These are phyloP conservation scores for Euleptes europaea DNA, from an alignment of 2,113 vertebrate genomes.

Conservation along the genomic window DNA sequence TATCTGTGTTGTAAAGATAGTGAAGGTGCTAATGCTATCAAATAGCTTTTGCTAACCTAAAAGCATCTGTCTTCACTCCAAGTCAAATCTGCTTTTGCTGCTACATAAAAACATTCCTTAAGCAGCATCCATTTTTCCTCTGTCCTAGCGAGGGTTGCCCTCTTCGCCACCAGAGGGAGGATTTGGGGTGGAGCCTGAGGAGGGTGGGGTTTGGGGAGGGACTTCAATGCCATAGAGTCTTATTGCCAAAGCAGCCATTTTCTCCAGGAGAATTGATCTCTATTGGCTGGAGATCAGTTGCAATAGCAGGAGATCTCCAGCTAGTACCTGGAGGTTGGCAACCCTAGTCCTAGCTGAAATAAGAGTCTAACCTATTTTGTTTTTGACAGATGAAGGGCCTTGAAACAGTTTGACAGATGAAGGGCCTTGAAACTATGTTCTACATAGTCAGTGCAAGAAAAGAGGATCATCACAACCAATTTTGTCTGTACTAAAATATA, in stretches of 20 bases:
- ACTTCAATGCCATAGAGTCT: too few species aligned
- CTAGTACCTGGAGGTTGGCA: too few species aligned
- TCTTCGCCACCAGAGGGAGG: too few species aligned
- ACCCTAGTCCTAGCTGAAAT: background rate
- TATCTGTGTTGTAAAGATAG: background rate
- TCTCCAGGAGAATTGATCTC: too few species aligned
- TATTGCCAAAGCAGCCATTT: too few species aligned
- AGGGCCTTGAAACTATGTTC: too few species aligned
- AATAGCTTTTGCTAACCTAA: background rate
- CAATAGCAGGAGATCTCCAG: too few species aligned
- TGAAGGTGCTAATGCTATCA: too few species aligned
- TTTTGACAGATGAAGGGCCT: background rate
- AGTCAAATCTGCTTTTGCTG: background rate
- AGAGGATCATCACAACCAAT: background rate
- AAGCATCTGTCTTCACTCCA: background rate
- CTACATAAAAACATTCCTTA: background rate
- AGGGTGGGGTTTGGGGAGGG: too few species aligned
- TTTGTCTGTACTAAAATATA: background rate
- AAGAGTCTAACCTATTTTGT: background rate
- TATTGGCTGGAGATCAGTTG: too few species aligned
- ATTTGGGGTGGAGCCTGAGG: too few species aligned
- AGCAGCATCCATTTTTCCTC: background rate
- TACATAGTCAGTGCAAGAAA: background rate
- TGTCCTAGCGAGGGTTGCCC: too few species aligned
- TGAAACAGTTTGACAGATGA: background rate